These are phyloP conservation scores for Paraplagusia blochii DNA, from an alignment of 2,113 vertebrate species.

Conservation along the genomic window DNA sequence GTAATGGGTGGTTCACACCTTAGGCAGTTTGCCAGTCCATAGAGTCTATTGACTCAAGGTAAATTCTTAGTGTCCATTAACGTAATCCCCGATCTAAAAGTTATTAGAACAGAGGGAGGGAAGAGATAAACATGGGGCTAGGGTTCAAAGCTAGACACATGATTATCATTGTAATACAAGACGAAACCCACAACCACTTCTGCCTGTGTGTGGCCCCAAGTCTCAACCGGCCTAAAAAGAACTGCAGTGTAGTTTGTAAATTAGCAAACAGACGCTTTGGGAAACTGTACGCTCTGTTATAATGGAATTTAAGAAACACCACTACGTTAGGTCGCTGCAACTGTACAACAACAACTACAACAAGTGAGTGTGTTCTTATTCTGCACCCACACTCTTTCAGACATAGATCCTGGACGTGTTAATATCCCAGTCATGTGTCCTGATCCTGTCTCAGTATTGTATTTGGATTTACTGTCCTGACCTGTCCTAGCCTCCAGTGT, in stretches of 20 bases:
- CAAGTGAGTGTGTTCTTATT: not conserved
- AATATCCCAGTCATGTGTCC: conserved; percentile 25
- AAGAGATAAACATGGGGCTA: too few species aligned
- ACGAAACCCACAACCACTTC: too few species aligned
- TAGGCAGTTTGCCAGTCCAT: too few species aligned
- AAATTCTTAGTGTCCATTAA: too few species aligned
- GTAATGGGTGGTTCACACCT: too few species aligned
- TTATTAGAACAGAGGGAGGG: too few species aligned
- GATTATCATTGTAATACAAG: too few species aligned
- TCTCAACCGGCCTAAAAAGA: too few species aligned
- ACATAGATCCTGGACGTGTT: conserved; percentile 25
- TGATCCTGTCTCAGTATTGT: conserved; percentile 41
- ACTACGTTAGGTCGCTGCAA: conserved; percentile 9
- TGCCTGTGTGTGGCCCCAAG: too few species aligned
- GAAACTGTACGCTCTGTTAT: conserved; percentile 32
- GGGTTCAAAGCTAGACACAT: too few species aligned
- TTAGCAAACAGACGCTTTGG: conserved; percentile 35
- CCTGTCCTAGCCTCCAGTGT: conserved; percentile 52
- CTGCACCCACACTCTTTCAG: conserved; percentile 23
- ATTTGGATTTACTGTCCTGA: conserved; percentile 43
- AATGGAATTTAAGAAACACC: conserved; percentile 34
- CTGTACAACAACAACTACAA: not conserved
- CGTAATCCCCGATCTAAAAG: too few species aligned
- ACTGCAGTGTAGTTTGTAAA: conserved; percentile 1
- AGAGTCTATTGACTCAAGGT: too few species aligned